These are phyloP conservation scores for Schizothorax lantsangensis DNA, from an alignment of 2,797 vertebrate genomes.

Conservation along the genomic window DNA sequence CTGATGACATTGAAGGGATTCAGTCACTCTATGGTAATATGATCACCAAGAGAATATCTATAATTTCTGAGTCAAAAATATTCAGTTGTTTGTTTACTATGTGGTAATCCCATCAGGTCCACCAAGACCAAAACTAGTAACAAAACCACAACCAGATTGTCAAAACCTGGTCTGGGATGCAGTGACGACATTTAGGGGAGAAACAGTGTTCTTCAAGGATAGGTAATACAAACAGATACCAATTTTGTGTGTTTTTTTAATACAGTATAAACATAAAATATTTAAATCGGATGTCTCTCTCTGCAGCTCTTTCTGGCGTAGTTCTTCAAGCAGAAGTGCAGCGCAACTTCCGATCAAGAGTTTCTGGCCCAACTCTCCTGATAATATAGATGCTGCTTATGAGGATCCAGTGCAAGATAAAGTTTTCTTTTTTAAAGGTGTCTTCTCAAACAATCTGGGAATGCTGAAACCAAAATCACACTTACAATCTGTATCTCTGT, in stretches of 20 bases:
- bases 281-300: background rate
- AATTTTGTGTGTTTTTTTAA: background rate
- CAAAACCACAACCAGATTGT: slow-evolving; percentile 61
- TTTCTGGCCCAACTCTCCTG: slow-evolving; percentile 78
- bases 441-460: background rate
- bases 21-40: slow-evolving; percentile 83
- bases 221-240: slow-evolving; percentile 69
- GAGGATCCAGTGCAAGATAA: slow-evolving; percentile 74
- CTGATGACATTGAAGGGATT: slow-evolving; percentile 81
- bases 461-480: background rate
- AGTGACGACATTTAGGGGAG: slow-evolving; percentile 74
- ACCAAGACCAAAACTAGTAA: too few relatives aligned
- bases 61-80: background rate
- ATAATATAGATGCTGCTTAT: slow-evolving; percentile 79
- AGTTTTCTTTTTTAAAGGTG: slow-evolving; percentile 82
- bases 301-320: slow-evolving; percentile 78
- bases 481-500: background rate
- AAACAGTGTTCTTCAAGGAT: slow-evolving; percentile 82
- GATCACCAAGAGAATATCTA: background rate
- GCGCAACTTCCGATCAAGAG: slow-evolving; percentile 67
- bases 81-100: background rate
- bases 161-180: slow-evolving; percentile 73
- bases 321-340: slow-evolving; percentile 59
- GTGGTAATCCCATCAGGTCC: background rate
- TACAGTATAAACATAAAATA: background rate